Evolutionary conservation across 2,888 invertebrate genomes (phyloP).

Genomic region (Amphiduros pacificus): DNA sequence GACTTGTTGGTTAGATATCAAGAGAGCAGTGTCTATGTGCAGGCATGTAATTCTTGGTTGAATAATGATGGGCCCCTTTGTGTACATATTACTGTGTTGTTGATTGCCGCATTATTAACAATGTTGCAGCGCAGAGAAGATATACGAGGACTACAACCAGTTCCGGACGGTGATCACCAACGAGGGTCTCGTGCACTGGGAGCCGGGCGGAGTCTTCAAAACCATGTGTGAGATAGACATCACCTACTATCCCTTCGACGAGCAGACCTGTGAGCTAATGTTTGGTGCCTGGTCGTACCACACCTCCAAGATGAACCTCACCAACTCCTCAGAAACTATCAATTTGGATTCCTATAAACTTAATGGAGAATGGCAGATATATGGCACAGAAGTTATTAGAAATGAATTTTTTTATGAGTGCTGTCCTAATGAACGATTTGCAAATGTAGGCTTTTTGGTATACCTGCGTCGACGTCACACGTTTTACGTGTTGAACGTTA

Average conservation of each 20-base stretch:
- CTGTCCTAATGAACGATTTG: slow-evolving; percentile 19
- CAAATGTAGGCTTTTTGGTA: slow-evolving; percentile 17
- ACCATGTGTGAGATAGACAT: slow-evolving; percentile 39
- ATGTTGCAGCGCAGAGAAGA: slow-evolving; percentile 32
- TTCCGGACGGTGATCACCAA: slow-evolving; percentile 32
- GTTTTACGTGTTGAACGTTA: slow-evolving; percentile 34
- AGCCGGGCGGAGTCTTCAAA: slow-evolving; percentile 36
- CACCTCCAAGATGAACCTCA: slow-evolving; percentile 37
- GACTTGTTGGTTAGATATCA: no score
- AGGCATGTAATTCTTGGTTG: no score
- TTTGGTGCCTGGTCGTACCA: slow-evolving; percentile 38
- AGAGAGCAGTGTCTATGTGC: no score
- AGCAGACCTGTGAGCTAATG: slow-evolving; percentile 29
- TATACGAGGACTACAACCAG: slow-evolving; percentile 36
- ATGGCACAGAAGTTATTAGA: slow-evolving; percentile 16
- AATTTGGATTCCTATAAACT: slow-evolving; percentile 34
- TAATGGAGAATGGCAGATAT: slow-evolving; percentile 36
- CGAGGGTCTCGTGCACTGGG: slow-evolving; percentile 33
- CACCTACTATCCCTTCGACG: slow-evolving; percentile 38
- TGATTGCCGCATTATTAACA: neutral
- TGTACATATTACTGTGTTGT: neutral
- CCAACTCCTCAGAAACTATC: slow-evolving; percentile 25
- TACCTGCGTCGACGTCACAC: slow-evolving; percentile 27
- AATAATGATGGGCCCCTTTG: no score
- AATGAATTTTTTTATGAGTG: slow-evolving; percentile 27